Conservation (phyloP, 2,888 invertebrate genomes). For the Andrena flavipes region DNA sequence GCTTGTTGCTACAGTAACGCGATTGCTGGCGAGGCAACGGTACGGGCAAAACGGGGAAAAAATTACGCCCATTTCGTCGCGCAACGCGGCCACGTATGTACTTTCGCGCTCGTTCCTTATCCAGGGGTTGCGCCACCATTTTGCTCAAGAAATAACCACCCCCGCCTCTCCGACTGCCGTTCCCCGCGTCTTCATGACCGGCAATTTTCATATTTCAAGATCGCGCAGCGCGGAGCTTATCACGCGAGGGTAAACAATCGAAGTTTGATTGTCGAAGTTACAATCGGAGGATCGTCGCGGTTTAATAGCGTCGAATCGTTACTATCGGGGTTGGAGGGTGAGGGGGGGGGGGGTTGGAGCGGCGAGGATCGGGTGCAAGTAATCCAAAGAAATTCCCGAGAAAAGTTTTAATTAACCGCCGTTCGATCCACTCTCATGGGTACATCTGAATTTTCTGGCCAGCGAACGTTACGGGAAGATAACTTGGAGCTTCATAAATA, state of each 20-base stretch:
- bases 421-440: slow-evolving; percentile 38
- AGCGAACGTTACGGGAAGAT: slow-evolving; percentile 13
- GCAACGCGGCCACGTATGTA: not conserved
- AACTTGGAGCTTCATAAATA: slow-evolving; percentile 44
- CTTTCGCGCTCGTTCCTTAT: not conserved
- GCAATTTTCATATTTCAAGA: not conserved
- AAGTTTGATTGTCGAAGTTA: slow-evolving; percentile 28
- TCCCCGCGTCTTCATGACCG: too few species aligned
- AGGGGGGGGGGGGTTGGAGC: slow-evolving; percentile 10
- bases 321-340: slow-evolving; percentile 23
- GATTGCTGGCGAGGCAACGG: slow-evolving; percentile 3
- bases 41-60: not conserved
- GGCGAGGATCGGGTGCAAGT: slow-evolving; percentile 27
- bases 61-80: not conserved
- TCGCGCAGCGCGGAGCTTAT: slow-evolving; percentile 13
- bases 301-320: slow-evolving; percentile 45
- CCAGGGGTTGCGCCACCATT: not conserved
- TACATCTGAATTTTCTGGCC: slow-evolving; percentile 47
- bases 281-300: slow-evolving; percentile 27
- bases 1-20: slow-evolving; percentile 10
- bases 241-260: slow-evolving; percentile 31
- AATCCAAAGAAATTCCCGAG: slow-evolving; percentile 51
- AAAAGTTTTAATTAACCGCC: slow-evolving; percentile 60
- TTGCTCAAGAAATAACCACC: not conserved
- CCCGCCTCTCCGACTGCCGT: not conserved